Conservation (phyloP, 1,140 invertebrate genomes). For the Schlechtendalia chinensis region DNA sequence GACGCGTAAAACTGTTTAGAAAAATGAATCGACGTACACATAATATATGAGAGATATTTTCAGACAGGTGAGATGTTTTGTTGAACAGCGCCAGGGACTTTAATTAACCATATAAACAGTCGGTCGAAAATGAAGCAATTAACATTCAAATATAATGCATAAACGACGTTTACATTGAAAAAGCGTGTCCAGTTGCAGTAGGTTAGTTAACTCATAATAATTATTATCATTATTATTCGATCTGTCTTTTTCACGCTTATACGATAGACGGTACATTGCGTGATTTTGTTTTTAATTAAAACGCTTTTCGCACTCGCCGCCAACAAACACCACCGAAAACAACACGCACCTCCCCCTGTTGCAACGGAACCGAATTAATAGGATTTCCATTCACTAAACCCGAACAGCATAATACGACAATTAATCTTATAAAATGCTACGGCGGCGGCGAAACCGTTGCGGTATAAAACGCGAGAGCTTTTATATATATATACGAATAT, state of each 20-base stretch:
- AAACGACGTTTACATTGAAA: neutral
- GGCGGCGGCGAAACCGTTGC: neutral
- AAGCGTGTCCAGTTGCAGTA: neutral
- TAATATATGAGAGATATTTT: no score
- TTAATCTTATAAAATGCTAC: slow-evolving; percentile 24
- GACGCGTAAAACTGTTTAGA: no score
- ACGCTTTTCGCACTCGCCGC: neutral
- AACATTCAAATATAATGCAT: slow-evolving; percentile 1
- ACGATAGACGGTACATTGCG: no score
- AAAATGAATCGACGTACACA: no score
- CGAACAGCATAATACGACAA: slow-evolving; percentile 31
- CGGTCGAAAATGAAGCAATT: neutral
- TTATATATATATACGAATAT: neutral
- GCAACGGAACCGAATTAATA: slow-evolving; percentile 8
- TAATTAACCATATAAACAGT: neutral
- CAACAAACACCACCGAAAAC: neutral
- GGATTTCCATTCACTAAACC: slow-evolving; percentile 13
- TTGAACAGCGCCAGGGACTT: no score
- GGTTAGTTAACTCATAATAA: neutral
- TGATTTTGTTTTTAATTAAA: slow-evolving; percentile 37
- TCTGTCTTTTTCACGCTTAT: slow-evolving; percentile 25
- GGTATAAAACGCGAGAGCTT: slow-evolving; percentile 17
- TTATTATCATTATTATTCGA: slow-evolving; percentile 18
- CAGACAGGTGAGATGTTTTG: no score
- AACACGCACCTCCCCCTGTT: neutral